Conservation (phyloP, 2,113 vertebrate species). For the Pangasianodon gigas region DNA sequence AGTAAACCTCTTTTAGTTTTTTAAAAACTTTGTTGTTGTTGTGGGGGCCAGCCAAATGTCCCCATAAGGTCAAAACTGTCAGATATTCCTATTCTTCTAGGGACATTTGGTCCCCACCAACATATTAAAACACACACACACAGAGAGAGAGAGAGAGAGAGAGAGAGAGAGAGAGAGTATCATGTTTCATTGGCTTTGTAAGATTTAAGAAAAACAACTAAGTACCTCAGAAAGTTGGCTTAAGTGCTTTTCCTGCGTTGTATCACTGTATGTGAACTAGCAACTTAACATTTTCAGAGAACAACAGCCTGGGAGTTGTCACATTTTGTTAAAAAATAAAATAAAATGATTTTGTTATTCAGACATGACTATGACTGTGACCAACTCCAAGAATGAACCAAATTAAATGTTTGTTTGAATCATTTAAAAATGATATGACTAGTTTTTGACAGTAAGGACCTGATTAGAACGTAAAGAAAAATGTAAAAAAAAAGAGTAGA, state of each 20-base stretch:
- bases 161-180: neutral
- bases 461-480: neutral
- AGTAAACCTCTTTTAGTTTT: neutral
- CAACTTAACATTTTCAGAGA: neutral
- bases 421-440: neutral
- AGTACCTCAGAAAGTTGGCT: neutral
- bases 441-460: neutral
- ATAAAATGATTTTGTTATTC: neutral
- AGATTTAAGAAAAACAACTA: neutral
- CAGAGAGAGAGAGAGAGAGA: neutral
- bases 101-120: neutral
- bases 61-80: neutral
- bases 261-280: neutral
- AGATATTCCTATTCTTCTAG: neutral
- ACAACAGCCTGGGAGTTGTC: neutral
- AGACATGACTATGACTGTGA: neutral
- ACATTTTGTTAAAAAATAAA: neutral
- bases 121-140: neutral
- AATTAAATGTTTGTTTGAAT: neutral
- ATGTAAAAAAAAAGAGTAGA: too few relatives aligned
- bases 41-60: neutral
- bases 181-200: neutral
- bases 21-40: neutral
- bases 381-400: neutral
- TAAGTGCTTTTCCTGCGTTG: neutral